Conservation (phyloP, 1,140 invertebrate genomes). For the Papilio aristodemus region DNA sequence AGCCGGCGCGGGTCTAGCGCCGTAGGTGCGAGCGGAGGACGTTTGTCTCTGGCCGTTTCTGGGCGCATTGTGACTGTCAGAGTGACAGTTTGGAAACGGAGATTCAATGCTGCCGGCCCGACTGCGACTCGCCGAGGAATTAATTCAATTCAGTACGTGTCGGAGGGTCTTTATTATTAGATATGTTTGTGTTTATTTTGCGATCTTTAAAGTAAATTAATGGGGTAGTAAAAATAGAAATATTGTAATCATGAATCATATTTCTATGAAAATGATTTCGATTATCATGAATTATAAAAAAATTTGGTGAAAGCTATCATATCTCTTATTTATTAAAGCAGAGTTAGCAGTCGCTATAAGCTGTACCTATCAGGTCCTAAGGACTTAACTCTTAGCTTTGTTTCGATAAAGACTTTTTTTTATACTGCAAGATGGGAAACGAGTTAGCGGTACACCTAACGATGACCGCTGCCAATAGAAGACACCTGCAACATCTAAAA, state of each 20-base stretch:
- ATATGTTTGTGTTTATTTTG: not conserved
- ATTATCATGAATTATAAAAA: too few relatives aligned
- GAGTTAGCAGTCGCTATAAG: too few relatives aligned
- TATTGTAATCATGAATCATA: not conserved
- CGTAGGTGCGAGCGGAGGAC: conserved; percentile 56
- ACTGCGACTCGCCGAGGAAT: conserved; percentile 38
- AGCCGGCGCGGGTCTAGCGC: conserved; percentile 31
- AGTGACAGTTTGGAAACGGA: conserved; percentile 47
- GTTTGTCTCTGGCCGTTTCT: conserved; percentile 47
- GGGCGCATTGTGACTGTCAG: conserved; percentile 44
- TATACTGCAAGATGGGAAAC: too few relatives aligned
- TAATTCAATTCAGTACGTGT: conserved; percentile 31
- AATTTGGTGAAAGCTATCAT: too few relatives aligned
- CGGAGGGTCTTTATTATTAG: not conserved
- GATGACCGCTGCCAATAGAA: too few relatives aligned
- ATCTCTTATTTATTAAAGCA: too few relatives aligned
- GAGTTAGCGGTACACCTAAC: too few relatives aligned
- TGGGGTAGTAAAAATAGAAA: not conserved
- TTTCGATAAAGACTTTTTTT: too few relatives aligned
- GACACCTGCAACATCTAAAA: too few relatives aligned
- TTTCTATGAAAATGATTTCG: not conserved
- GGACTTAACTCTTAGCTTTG: too few relatives aligned
- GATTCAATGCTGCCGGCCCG: conserved; percentile 47
- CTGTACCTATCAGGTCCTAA: too few relatives aligned
- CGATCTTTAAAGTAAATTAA: not conserved